Base-by-base conservation (phyloP, 1,140 invertebrate genomes). In the Lordiphosa mommai region DNA sequence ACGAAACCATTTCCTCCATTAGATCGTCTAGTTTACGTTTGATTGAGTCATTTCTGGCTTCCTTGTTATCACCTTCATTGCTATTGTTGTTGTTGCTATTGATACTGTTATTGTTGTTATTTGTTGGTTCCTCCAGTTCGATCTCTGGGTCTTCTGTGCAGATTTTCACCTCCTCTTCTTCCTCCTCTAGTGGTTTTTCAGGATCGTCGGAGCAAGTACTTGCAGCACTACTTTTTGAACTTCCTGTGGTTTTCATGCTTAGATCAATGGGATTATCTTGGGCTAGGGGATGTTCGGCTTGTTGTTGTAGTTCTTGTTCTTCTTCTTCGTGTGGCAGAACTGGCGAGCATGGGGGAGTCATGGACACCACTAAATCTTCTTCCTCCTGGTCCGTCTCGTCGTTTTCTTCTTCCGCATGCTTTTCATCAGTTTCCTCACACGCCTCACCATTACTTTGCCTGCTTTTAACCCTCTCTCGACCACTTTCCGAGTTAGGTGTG, bases 221-320 rank as follows among this genome's bases (percentile, higher is more conserved):
- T 5, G 58, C 60, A 14, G 61, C 59, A 37, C 80, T 87, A 41
- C 67, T 70, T 9, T 90, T 89, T 32, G 90, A 89, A 13, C 91
- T 91, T 27, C 90, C 89, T 2, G 91, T 91, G 29, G 76, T 77
- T 71, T 93, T 94, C 89, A 94, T 93, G 3, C 93, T 94, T 33
- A 96, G 89, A 80, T 96, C 94, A 66, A 96, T 95, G n/a, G 94
- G 95, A 72, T 94, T 92, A 50, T 95, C 93, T 85, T 93, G 93
- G 92, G 55, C 41, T 37, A 41, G 20, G 5, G 37, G 33, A 27
- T 52, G 36, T 5, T 38, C 32, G 7, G 23, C 38, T 3, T 8
- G 14, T 40, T 27, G 55, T 8, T 13, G 38, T 38, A 33, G 34
- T 4, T 44, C 37, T 3, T 41, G 40, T 8, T 47, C 13, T 10